Evolutionary conservation across 2,888 invertebrate species (phyloP).

Genomic region (Cyclophora punctaria): DNA sequence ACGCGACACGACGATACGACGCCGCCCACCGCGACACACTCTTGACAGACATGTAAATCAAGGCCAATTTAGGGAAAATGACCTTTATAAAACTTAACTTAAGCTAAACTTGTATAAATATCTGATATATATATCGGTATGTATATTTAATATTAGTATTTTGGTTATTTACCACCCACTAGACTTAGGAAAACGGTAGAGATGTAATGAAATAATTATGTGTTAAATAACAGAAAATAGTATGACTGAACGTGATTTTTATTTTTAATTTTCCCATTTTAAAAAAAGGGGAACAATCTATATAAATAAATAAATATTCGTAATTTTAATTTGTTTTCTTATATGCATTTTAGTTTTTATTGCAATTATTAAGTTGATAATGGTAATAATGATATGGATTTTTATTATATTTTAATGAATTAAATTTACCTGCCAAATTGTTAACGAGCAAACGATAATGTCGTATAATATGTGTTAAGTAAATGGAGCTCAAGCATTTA

Average conservation of each 20-base stretch:
- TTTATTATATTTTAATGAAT: slow-evolving; percentile 67
- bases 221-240: slow-evolving; percentile 71
- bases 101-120: slow-evolving; percentile 75
- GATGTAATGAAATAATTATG: slow-evolving; percentile 70
- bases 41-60: slow-evolving; percentile 69
- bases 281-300: slow-evolving; percentile 60
- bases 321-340: slow-evolving; percentile 71
- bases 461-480: slow-evolving; percentile 53
- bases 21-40: slow-evolving; percentile 36
- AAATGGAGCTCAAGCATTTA: slow-evolving; percentile 68
- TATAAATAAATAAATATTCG: slow-evolving; percentile 73
- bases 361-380: slow-evolving; percentile 66
- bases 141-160: slow-evolving; percentile 75
- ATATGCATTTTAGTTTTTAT: slow-evolving; percentile 72
- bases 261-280: slow-evolving; percentile 63
- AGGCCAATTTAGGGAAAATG: slow-evolving; percentile 70
- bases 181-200: slow-evolving; percentile 72
- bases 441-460: slow-evolving; percentile 60
- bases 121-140: slow-evolving; percentile 74
- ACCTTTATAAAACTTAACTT: slow-evolving; percentile 72
- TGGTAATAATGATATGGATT: slow-evolving; percentile 51
- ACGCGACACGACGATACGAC: slow-evolving; percentile 20
- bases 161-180: slow-evolving; percentile 74
- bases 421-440: slow-evolving; percentile 72
- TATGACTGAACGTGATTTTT: slow-evolving; percentile 71